Evolutionary conservation across 2,797 vertebrate genomes (phyloP), one percentile per base, ranked within the genome.

Genomic region (Neopelma chrysocephalum): DNA sequence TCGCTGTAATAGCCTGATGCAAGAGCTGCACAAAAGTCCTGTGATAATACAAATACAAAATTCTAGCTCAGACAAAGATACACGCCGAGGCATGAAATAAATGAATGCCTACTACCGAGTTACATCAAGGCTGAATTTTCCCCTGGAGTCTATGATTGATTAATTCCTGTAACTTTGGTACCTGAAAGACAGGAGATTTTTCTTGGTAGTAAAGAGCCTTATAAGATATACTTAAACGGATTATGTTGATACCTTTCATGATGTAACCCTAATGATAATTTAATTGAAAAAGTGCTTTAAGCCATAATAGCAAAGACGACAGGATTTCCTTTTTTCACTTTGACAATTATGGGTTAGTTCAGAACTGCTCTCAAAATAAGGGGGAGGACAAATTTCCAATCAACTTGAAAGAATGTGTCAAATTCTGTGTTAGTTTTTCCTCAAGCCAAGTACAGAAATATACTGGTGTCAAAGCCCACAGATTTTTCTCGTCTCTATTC

Each of bases 241-340:
- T 96, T 97, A 95, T 95, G 96, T 96, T 96, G 95, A 95, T 97
- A 95, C 95, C 82, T 96, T 96, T 95, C 96, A 94, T 93, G 95
- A 95, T 96, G 94, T 94, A 96, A 96, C 91, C 87, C 89, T 96
- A 96, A 97, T 96, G 94, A 96, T 96, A 95, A 96, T 93, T 96
- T 97, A 96, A 96, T 96, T 97, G 96, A 96, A 95, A 96, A 94
- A 96, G 70, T 84, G 94, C 96, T 96, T 94, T 96, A 96, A 95
- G 94, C 93, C 77, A 96, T 73, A 96, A 94, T 79, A 94, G 89
- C 77, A 89, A 88, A 94, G 87, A 95, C 14, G 51, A 86, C 43
- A 91, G 91, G 79, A 91, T 94, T 94, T 87, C 91, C 80, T 88
- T 95, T 94, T 93, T 96, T 94, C 93, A 90, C 91, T 91, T 95